Conservation (phyloP, 2,888 invertebrate genomes). For the Caenorhabditis japonica region DNA sequence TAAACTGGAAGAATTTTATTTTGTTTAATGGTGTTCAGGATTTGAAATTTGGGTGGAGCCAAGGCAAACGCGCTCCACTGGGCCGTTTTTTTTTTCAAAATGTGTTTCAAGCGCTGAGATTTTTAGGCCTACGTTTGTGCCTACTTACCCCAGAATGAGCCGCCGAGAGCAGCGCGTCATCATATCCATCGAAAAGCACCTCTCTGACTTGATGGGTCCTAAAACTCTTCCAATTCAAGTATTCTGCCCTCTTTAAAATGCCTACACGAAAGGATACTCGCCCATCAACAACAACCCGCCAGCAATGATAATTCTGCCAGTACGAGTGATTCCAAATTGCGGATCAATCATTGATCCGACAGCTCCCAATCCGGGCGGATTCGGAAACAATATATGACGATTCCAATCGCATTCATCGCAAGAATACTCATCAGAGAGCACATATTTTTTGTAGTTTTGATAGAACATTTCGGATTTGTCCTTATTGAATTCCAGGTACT, state of each 20-base stretch:
- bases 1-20: conserved; percentile 38
- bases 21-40: too few species aligned
- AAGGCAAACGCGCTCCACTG: not conserved
- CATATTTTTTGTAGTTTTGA: conserved; percentile 70
- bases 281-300: conserved; percentile 58
- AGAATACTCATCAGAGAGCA: conserved; percentile 48
- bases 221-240: conserved; percentile 10
- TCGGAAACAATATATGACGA: conserved; percentile 62
- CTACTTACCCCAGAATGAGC: conserved; percentile 66
- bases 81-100: conserved; percentile 6
- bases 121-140: too few species aligned
- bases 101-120: too few species aligned
- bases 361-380: conserved; percentile 68
- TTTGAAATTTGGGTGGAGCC: too few species aligned
- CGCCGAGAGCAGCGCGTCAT: conserved; percentile 67
- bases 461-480: conserved; percentile 67
- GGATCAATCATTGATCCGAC: conserved; percentile 66
- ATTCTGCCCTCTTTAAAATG: too few species aligned
- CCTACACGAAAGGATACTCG: conserved; percentile 67
- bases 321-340: conserved; percentile 56
- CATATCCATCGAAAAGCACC: conserved; percentile 72
- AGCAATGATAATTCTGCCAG: conserved; percentile 54
- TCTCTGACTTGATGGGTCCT: conserved; percentile 68
- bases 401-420: conserved; percentile 68
- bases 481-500: conserved; percentile 62